These are phyloP conservation scores for Parasteatoda tepidariorum DNA, from an alignment of 1,140 invertebrate genomes.

Conservation along the genomic window DNA sequence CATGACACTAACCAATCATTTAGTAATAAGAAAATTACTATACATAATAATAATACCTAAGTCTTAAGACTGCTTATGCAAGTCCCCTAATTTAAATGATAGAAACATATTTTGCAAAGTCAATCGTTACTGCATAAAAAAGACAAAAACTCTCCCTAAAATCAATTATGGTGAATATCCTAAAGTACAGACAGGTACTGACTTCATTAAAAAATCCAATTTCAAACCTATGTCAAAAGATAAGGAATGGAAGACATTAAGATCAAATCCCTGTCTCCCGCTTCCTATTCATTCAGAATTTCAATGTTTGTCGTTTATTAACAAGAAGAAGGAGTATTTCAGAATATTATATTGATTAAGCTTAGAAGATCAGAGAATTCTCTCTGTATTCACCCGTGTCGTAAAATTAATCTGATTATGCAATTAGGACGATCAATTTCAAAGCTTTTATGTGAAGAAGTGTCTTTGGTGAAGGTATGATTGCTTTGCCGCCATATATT, in stretches of 20 bases:
- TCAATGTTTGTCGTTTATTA: constrained; percentile 59
- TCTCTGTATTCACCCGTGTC: constrained; percentile 54
- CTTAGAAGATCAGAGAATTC: constrained; percentile 19
- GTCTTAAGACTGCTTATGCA: too few relatives aligned
- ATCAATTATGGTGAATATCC: constrained; percentile 44
- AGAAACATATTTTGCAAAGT: too few relatives aligned
- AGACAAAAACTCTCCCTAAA: too few relatives aligned
- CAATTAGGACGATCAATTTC: constrained; percentile 57
- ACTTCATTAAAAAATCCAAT: constrained; percentile 32
- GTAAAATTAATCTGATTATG: constrained; percentile 58
- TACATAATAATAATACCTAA: too few relatives aligned
- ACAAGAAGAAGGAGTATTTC: constrained; percentile 30
- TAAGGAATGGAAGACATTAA: constrained; percentile 40
- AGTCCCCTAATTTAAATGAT: too few relatives aligned
- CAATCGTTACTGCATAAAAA: too few relatives aligned
- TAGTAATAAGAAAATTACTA: too few relatives aligned
- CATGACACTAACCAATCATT: too few relatives aligned
- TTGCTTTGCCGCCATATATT: background rate
- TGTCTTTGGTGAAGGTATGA: background rate
- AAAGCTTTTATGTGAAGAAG: constrained; percentile 3
- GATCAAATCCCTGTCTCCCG: constrained; percentile 18
- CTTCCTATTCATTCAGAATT: constrained; percentile 6
- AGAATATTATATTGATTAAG: constrained; percentile 45
- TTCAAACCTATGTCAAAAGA: constrained; percentile 45
- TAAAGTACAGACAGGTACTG: constrained; percentile 11